Conservation (phyloP, 2,113 vertebrate genomes). For the Phalacrocorax aristotelis region DNA sequence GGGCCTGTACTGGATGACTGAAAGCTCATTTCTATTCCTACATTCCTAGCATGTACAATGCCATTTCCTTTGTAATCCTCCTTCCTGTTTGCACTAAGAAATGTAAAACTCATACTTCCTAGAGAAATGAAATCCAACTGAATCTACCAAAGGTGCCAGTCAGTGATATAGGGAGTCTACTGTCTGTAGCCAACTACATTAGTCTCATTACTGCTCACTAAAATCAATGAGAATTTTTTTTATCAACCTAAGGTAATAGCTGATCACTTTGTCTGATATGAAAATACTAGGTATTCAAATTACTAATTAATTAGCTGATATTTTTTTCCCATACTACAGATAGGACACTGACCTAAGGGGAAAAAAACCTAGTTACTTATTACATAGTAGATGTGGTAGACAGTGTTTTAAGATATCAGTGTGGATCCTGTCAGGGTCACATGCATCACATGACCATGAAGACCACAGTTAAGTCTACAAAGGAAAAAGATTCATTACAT, state of each 20-base stretch:
- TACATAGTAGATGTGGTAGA: neutral
- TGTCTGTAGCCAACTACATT: neutral
- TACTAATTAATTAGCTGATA: neutral
- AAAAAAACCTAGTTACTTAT: neutral
- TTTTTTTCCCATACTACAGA: neutral
- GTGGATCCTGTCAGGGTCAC: neutral
- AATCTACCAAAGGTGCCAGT: neutral
- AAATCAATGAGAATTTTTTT: neutral
- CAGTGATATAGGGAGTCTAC: neutral
- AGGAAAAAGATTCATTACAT: neutral
- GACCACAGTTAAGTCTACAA: neutral
- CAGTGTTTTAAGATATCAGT: neutral
- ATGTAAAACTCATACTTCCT: neutral
- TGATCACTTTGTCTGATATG: neutral
- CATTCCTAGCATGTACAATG: neutral
- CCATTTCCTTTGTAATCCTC: neutral
- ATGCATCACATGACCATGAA: neutral
- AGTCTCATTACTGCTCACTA: neutral
- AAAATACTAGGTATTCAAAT: neutral
- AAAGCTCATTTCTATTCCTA: neutral
- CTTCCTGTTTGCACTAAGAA: neutral
- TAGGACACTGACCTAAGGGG: neutral
- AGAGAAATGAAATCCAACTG: neutral
- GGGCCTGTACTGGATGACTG: neutral
- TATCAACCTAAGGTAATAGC: neutral